These are phyloP conservation scores for Typhlichthys subterraneus DNA, from an alignment of 2,797 vertebrate genomes.

Conservation along the genomic window DNA sequence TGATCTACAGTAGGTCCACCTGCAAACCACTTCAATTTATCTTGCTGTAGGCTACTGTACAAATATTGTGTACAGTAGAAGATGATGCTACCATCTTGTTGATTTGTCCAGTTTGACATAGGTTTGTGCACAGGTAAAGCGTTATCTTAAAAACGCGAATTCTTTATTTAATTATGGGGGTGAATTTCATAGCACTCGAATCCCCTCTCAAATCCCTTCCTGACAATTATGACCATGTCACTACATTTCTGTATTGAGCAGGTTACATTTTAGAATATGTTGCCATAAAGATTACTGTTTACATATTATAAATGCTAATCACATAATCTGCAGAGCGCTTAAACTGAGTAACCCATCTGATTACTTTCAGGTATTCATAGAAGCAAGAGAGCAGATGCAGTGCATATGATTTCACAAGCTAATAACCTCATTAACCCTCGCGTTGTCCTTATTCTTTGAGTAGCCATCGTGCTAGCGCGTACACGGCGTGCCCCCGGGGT, in stretches of 20 bases:
- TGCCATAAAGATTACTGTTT: conserved; percentile 21
- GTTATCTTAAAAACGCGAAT: conserved; percentile 56
- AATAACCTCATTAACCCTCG: too few species aligned
- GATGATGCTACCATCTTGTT: not conserved
- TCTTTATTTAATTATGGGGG: conserved; percentile 65
- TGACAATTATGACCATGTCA: conserved; percentile 47
- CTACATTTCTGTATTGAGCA: conserved; percentile 38
- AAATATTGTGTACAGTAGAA: conserved; percentile 10
- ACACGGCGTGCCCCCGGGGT: too few species aligned
- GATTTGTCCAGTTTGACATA: conserved; percentile 27
- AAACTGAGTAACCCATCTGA: not conserved
- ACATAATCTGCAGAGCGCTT: not conserved
- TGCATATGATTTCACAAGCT: too few species aligned
- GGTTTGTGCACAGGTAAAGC: conserved; percentile 29
- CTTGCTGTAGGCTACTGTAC: conserved; percentile 10
- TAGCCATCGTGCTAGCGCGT: too few species aligned
- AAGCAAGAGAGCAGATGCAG: too few species aligned
- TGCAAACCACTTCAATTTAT: conserved; percentile 3
- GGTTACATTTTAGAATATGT: conserved; percentile 50
- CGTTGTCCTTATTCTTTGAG: too few species aligned
- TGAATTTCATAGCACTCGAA: conserved; percentile 53
- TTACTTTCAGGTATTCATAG: not conserved
- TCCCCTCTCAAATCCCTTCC: conserved; percentile 54
- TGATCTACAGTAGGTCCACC: conserved; percentile 16
- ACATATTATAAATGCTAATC: not conserved